Evolutionary conservation across 2,797 vertebrate genomes (phyloP).

Genomic region (Cyprinodon diabolis): DNA sequence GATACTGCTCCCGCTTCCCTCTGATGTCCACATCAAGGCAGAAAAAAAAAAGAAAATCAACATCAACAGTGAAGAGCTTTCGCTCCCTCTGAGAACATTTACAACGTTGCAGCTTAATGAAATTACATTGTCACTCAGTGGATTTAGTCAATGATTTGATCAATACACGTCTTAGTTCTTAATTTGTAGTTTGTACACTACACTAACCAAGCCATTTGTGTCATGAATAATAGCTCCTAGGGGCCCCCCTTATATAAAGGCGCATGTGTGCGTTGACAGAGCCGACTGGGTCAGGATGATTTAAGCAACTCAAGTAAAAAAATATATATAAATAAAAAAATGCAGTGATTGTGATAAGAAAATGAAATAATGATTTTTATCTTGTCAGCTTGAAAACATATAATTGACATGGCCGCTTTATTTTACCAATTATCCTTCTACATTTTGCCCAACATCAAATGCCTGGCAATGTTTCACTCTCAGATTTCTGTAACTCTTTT

Average conservation of each 20-base stretch:
- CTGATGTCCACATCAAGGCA: conserved; percentile 30
- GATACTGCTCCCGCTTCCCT: conserved; percentile 24
- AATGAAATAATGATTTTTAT: not conserved
- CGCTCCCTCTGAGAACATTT: conserved; percentile 46
- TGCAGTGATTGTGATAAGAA: not conserved
- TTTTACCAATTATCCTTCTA: not conserved
- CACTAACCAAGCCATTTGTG: conserved; percentile 21
- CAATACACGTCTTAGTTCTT: conserved; percentile 56
- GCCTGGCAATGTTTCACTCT: not conserved
- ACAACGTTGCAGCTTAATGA: conserved; percentile 45
- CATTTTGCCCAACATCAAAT: not conserved
- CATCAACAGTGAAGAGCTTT: conserved; percentile 32
- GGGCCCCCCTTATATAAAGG: not conserved
- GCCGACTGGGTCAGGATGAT: not conserved
- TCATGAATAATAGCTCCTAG: conserved; percentile 17
- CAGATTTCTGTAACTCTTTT: no score
- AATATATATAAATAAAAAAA: conserved; percentile 1
- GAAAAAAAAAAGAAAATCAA: conserved; percentile 32
- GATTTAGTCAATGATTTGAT: conserved; percentile 50
- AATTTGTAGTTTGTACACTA: conserved; percentile 43
- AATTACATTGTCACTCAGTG: conserved; percentile 46
- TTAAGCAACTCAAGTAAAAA: conserved; percentile 3
- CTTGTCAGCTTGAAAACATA: not conserved
- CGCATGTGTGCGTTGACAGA: not conserved
- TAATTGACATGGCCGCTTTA: not conserved